Base-by-base conservation (phyloP, 2,888 invertebrate species). In the Chymomyza fuscimana region DNA sequence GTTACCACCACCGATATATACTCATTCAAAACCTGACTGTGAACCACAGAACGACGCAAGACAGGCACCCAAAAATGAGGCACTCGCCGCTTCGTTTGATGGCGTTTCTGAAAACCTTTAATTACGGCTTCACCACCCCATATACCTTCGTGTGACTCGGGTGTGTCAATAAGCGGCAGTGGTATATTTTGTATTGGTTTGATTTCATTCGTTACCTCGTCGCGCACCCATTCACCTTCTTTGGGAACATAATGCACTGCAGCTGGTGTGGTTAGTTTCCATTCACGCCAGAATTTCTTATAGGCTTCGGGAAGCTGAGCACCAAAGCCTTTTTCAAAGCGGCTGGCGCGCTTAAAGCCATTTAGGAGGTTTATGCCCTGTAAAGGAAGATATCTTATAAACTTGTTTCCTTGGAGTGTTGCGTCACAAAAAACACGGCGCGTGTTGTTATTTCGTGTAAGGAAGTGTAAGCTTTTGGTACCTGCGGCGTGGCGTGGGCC, bases 41-140 rank as follows among this genome's bases (percentile, higher is more conserved):
- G 96, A 0, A 99, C 94, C 25, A 98, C 96, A 22, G 96, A 94
- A 74, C 95, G 94, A 74, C 94, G 94, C 1, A 99, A 91, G 1
- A 93, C 91, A 0, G 99, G 99, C 19, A 96, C 95, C 97, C 98
- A 99, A 90, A 96, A 96, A 87, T 95, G 95, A 0, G 98, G 96
- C 0, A 95, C 94, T 86, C 97, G 94, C 70, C 95, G 93, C 65
- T 92, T 92, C 2, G 91, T 91, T 4, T 92, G 92, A 65, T 93
- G 91, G 61, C 94, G 93, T 87, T 95, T 95, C 88, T 94, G 94
- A 88, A 96, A 97, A 63, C 98, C 99, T 93, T 97, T 96, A 25
- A 99, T 93, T 0, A 99, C 94, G 46, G 95, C 97, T 93, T 99
- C 99, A 9, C 99, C 99, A 75, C 98, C 99, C 99, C 99, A 99